Evolutionary conservation across 1,140 invertebrate species (phyloP), one percentile per base, ranked within the genome.

Genomic region (Drosophila nigromelanica): DNA sequence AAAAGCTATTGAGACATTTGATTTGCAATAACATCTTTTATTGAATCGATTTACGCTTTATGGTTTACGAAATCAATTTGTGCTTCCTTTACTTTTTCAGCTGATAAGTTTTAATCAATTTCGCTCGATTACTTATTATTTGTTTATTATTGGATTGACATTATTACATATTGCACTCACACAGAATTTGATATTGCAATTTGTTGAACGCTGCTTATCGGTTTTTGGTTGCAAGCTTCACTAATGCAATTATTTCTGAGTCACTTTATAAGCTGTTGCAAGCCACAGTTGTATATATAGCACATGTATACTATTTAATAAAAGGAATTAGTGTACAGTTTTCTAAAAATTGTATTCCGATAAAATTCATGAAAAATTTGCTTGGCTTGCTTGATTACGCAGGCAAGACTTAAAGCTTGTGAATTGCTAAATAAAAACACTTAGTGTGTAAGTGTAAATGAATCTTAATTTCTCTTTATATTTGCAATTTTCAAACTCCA

Each of bases 41-140:
- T 71, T 61, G 66, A 67, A 68, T 68, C 74, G 70, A 40, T 60
- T 67, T 73, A 45, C 48, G 70, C 59, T 51, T 73, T 73, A 52
- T 40, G 70, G 47, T 51, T 73, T 66, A 52, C 63, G 70, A 67
- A 73, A 73, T 67, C 63, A 47, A 59, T 67, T 67, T 67, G 45
- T 63, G 55, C 56, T 66, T 68, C 14, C 45, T 35, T 58, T 54
- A 63, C 40, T 40, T 21, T 58, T 35, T 35, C 40, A 35, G 63
- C 82, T 85, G 78, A 85, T 68, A 73, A 68, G 47, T 37, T 35
- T 82, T 73, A 78, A 80, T 81, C 76, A 85, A 85, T 85, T 75
- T 67, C 33, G 51, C 52, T 60, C 37, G 62, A 55, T 70, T 76
- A 55, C 61, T 59, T 60, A 62, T 70, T 76, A 66, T 61, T 80